These are phyloP conservation scores for Sipha flava DNA, from an alignment of 1,140 invertebrate species.

Conservation along the genomic window DNA sequence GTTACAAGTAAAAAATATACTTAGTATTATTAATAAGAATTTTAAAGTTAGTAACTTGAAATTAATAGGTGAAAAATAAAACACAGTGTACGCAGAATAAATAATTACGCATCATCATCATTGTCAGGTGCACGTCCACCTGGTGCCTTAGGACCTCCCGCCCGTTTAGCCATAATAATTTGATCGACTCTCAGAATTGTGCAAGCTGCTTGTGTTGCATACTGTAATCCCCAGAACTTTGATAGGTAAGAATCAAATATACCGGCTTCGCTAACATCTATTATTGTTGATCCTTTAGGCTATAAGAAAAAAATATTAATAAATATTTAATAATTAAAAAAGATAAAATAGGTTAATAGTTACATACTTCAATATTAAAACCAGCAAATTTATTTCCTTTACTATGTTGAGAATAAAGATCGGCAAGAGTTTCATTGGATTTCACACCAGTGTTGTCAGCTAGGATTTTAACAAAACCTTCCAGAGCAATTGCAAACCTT, in stretches of 20 bases:
- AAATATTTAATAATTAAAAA: conserved; percentile 17
- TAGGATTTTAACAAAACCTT: conserved; percentile 82
- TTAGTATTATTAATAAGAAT: conserved; percentile 9
- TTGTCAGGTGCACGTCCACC: conserved; percentile 18
- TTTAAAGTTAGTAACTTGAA: conserved; percentile 16
- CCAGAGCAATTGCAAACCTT: conserved; percentile 86
- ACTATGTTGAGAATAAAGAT: conserved; percentile 85
- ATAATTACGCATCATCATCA: conserved; percentile 11
- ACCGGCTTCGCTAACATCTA: conserved; percentile 64
- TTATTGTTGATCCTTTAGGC: conserved; percentile 52
- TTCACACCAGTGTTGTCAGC: conserved; percentile 90
- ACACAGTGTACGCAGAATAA: background rate
- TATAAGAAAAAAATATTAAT: conserved; percentile 41
- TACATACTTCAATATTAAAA: conserved; percentile 75
- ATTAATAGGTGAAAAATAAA: conserved; percentile 7
- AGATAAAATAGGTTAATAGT: background rate
- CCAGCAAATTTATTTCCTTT: conserved; percentile 75
- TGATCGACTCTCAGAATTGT: conserved; percentile 96
- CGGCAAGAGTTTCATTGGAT: conserved; percentile 78
- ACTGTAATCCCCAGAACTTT: conserved; percentile 91
- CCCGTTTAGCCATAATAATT: conserved; percentile 97
- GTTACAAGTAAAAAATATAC: conserved; percentile 1
- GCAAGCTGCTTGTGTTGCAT: conserved; percentile 83
- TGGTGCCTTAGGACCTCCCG: conserved; percentile 85
- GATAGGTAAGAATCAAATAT: conserved; percentile 78